Evolutionary conservation across 2,888 invertebrate species (phyloP).

Genomic region (Cheilosia scutellata): DNA sequence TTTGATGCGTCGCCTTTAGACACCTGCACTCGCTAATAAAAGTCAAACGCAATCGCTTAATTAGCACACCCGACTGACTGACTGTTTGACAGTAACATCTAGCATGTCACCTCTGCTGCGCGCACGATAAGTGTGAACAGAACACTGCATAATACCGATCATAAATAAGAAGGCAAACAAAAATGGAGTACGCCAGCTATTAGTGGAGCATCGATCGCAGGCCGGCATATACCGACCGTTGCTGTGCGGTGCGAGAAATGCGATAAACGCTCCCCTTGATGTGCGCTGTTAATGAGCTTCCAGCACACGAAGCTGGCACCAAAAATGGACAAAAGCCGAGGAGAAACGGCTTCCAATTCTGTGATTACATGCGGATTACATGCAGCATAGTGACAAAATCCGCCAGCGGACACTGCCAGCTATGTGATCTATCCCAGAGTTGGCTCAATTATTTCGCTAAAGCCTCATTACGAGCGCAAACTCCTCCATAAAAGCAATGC

Average conservation of each 20-base stretch:
- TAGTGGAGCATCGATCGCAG: constrained; percentile 21
- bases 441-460: constrained; percentile 70
- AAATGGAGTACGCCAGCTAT: constrained; percentile 28
- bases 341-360: constrained; percentile 50
- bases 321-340: constrained; percentile 45
- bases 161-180: constrained; percentile 61
- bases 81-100: constrained; percentile 23
- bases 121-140: constrained; percentile 61
- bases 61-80: constrained; percentile 53
- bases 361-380: constrained; percentile 75
- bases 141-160: constrained; percentile 66
- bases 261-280: constrained; percentile 57
- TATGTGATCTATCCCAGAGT: constrained; percentile 29
- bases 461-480: constrained; percentile 70
- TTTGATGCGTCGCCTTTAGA: constrained; percentile 51
- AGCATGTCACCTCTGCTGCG: constrained; percentile 59
- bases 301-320: constrained; percentile 6
- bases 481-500: constrained; percentile 67
- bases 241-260: constrained; percentile 49
- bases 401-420: constrained; percentile 1
- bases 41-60: constrained; percentile 75
- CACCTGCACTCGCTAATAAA: constrained; percentile 70
- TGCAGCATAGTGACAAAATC: constrained; percentile 68
- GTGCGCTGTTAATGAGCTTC: constrained; percentile 66
- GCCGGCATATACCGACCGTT: constrained; percentile 7